Base-by-base conservation (phyloP, 2,797 vertebrate species). In the Dendrocincla fuliginosa region DNA sequence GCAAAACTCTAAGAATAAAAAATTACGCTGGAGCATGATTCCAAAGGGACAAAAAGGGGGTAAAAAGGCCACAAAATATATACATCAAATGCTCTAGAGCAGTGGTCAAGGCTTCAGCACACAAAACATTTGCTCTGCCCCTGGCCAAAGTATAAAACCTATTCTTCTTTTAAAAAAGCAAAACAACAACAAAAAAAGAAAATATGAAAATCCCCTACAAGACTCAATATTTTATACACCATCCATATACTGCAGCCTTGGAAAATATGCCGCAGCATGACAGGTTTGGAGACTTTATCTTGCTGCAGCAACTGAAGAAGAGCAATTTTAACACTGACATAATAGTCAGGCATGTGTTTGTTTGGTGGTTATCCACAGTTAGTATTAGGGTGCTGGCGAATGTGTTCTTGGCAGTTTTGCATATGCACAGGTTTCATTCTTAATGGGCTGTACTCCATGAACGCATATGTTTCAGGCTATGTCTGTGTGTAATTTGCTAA, bases 271-370 rank as follows among this genome's bases (percentile, higher is more conserved):
- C 0, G 39, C 93, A 92, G 91, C 76, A 80, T 82, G 94, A 93
- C 1, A 22, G 55, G 63, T 92, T 95, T 79, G 77, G 95, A 95
- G 94, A 88, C 93, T 96, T 95, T 87, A 95, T 96, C 93, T 94
- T 91, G 74, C 95, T 76, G 94, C 93, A 84, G 94, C 83, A 94
- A 94, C 87, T 77, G 93, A 91, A 94, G 95, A 91, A 95, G 89
- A 94, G 83, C 90, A 95, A 89, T 95, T 96, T 96, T 84, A 96
- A 94, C 93, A 41, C 70, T 96, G 95, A 96, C 87, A 94, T 86
- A 95, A 94, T 90, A 96, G 89, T 96, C 91, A 87, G 74, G 79
- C 84, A 24, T 56, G 91, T 90, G 87, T 88, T 37, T 87, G 61
- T 55, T 94, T 11, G 2, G 61, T 81, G 79, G 87, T 60, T 91